Base-by-base conservation (phyloP, 1,140 invertebrate genomes). In the Ceratitis capitata region DNA sequence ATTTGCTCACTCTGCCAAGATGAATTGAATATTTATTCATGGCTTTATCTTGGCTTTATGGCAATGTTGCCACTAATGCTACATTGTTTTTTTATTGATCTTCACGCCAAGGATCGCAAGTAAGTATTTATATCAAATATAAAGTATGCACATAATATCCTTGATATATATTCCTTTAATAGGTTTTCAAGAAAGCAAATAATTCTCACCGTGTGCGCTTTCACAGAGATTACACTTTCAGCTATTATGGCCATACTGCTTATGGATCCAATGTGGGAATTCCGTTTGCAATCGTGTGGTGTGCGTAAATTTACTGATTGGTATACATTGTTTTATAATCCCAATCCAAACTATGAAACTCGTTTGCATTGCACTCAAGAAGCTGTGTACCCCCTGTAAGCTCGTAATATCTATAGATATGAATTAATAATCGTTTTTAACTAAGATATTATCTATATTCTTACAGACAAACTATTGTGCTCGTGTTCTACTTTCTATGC, bases 321-420 rank as follows among this genome's bases (percentile, higher is more conserved):
- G 98, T 99, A 99, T 91, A 98, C 98, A 0, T 92, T 99, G 85
- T 93, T 99, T 29, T 96, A 98, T 87, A 99, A 99, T 93, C 98
- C 98, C 35, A 95, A 94, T 87, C 97, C 98, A 9, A 96, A 98
- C 91, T 99, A 98, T 93, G 96, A 97, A 87, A 94, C 95, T 83
- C 96, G 95, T 83, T 92, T 99, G 26, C 95, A 98, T 92, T 99
- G 98, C 92, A 98, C 98, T 0, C 97, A 99, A 89, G 98, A 99
- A 93, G 97, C 98, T 64, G 98, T 99, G 0, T 99, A 98, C 94
- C 98, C 98, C 83, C 93, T 99, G 96, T 99, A 94, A 96, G 87
- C 85, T 10, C 45, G 6, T n/a, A 32, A 85, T 74, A 29, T 51
- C 26, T 42, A 29, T 19, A 23, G 26, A 12, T 35, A 56, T 39